Percentiles rank a stretch among this genome's conserved stretches.
Conservation (phyloP, 2,888 invertebrate species). For the Gymnoscelis rufifasciata region DNA sequence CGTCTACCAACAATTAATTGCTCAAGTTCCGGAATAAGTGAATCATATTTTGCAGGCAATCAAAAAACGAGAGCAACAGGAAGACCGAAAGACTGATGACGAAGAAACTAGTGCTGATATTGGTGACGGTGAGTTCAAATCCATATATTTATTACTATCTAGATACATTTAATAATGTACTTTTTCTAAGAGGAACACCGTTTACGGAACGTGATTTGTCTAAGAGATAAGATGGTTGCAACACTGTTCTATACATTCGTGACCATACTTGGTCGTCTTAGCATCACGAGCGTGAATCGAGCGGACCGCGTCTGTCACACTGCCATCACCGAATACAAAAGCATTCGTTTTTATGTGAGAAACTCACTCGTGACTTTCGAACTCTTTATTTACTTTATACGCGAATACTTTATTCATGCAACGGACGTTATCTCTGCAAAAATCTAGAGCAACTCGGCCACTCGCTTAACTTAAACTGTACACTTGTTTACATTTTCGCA, state of each 20-base stretch:
- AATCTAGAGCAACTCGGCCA: slow-evolving; percentile 15
- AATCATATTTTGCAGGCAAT: slow-evolving; percentile 64
- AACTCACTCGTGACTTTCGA: slow-evolving; percentile 50
- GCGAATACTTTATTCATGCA: slow-evolving; percentile 22
- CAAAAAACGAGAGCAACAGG: slow-evolving; percentile 67
- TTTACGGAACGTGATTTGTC: slow-evolving; percentile 42
- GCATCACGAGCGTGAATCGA: slow-evolving; percentile 54
- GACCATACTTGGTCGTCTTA: slow-evolving; percentile 55
- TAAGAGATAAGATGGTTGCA: slow-evolving; percentile 51
- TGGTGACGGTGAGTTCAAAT: slow-evolving; percentile 67
- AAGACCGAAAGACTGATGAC: slow-evolving; percentile 67
- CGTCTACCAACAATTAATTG: slow-evolving; percentile 18
- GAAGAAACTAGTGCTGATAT: slow-evolving; percentile 59
- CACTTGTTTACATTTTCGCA: slow-evolving; percentile 13
- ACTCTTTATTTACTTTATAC: slow-evolving; percentile 23
- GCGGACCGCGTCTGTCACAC: slow-evolving; percentile 47
- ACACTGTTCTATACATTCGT: slow-evolving; percentile 67
- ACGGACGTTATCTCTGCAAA: slow-evolving; percentile 11
- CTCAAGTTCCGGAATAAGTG: slow-evolving; percentile 23
- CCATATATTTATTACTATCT: slow-evolving; percentile 24
- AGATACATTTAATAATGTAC: slow-evolving; percentile 14
- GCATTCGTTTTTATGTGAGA: slow-evolving; percentile 54
- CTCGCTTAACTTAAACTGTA: slow-evolving; percentile 5
- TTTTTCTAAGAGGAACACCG: slow-evolving; percentile 23
- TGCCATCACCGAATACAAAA: slow-evolving; percentile 48